Evolutionary conservation across 2,888 invertebrate genomes (phyloP), one percentile per base, ranked within the genome.

Genomic region (Tetramorium bicarinatum): DNA sequence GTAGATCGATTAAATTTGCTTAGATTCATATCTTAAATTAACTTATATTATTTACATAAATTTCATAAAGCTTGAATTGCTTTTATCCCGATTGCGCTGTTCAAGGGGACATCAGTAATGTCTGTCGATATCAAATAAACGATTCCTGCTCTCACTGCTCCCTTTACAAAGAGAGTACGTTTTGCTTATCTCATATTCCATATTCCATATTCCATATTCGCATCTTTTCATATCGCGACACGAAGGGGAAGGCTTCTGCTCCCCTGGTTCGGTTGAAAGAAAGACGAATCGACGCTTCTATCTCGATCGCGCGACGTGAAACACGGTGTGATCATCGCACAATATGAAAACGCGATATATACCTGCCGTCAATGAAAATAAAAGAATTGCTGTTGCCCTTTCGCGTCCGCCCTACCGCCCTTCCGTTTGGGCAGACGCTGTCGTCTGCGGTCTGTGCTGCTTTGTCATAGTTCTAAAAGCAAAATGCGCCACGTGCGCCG

Each of bases 261-360:
- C 11, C 13, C n/a, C 29, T 38, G 61, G 13, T 29, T 21, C 44
- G 4, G 15, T 21, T 47, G 62, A 38, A 49, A 47, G 41, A 56
- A 44, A 56, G 9, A 56, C 56, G 25, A 56, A 67, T 56, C n/a
- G n/a, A 4, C 18, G 54, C 15, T 77, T 75, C 29, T 56, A 29
- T 59, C 59, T 61, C 67, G 62, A 75, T 67, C 29, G 61, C 66
- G 75, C 59, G 64, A 56, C 56, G 82, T 47, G 69, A 82, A 34
- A 85, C 80, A 80, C 66, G 75, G 61, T 71, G 49, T 71, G 71
- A 83, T 83, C 74, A 67, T 75, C 59, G 59, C 61, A 52, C 82
- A 74, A 74, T 72, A 71, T 64, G 52, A 72, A 82, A 81, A 56
- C n/a, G 66, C 34, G 59, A 67, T 49, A 52, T 49, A 44, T 75